Evolutionary conservation across 2,888 invertebrate species (phyloP).

Genomic region (Acholoe squamosa): DNA sequence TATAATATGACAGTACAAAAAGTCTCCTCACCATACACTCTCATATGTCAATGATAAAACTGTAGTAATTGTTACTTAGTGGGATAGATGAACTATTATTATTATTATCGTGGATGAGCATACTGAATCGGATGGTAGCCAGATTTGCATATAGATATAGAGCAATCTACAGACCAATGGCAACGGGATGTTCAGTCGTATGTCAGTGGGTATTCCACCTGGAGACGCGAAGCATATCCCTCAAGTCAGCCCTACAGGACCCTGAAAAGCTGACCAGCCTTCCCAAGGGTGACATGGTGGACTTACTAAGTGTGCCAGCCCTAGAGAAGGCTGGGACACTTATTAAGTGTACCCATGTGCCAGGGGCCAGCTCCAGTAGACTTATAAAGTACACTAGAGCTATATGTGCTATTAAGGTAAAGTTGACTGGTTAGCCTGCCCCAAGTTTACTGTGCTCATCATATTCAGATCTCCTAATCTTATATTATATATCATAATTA

Average conservation of each 20-base stretch:
- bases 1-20: constrained; percentile 35
- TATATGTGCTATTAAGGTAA: neutral
- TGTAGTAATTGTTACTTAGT: constrained; percentile 11
- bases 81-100: constrained; percentile 15
- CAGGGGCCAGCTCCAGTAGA: neutral
- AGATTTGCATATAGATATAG: constrained; percentile 50
- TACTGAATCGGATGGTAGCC: constrained; percentile 36
- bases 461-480: neutral
- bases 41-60: constrained; percentile 48
- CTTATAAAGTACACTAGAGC: neutral
- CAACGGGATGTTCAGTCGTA: constrained; percentile 49
- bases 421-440: neutral
- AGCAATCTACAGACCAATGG: constrained; percentile 55
- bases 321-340: no score
- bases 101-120: neutral
- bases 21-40: constrained; percentile 12
- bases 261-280: neutral
- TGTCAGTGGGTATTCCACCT: constrained; percentile 23
- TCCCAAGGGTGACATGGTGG: neutral
- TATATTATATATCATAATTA: constrained; percentile 14
- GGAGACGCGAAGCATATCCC: neutral
- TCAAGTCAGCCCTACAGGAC: constrained; percentile 19
- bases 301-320: neutral
- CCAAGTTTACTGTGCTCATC: neutral
- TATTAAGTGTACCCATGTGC: neutral